These are phyloP conservation scores for Metopolophium dirhodum DNA, from an alignment of 1,140 invertebrate genomes.

Conservation along the genomic window DNA sequence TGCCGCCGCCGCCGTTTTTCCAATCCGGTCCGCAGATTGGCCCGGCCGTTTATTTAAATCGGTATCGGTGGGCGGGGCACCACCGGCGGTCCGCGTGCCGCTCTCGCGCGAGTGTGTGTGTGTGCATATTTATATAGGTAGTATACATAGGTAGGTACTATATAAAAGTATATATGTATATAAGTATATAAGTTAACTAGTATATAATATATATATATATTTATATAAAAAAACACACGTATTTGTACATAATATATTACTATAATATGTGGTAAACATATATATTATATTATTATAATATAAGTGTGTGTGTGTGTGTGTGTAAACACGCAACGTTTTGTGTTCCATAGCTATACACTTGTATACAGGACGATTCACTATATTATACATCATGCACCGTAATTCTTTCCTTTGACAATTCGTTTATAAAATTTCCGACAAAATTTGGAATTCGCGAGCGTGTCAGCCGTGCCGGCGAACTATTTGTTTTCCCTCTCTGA, in stretches of 20 bases:
- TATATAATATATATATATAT: too few relatives aligned
- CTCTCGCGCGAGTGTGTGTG: too few relatives aligned
- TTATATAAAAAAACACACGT: too few relatives aligned
- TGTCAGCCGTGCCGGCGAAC: too few relatives aligned
- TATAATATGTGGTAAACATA: background rate
- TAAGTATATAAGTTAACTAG: too few relatives aligned
- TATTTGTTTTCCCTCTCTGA: too few relatives aligned
- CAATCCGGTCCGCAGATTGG: slow-evolving; percentile 53
- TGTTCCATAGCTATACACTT: background rate
- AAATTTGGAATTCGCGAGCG: too few relatives aligned
- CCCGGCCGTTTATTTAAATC: slow-evolving; percentile 53
- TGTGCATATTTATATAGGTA: too few relatives aligned
- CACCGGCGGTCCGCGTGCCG: slow-evolving; percentile 6
- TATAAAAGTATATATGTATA: background rate
- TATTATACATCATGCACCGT: too few relatives aligned
- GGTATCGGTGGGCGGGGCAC: slow-evolving; percentile 39
- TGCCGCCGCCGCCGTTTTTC: slow-evolving; percentile 37
- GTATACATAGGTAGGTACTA: background rate
- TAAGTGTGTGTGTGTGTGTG: background rate
- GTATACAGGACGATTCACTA: background rate
- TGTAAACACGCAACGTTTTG: background rate
- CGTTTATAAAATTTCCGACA: too few relatives aligned
- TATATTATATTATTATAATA: background rate
- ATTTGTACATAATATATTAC: background rate
- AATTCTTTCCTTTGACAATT: too few relatives aligned